Evolutionary conservation across 53 echinoderm and acorn worm genomes (phyloP).

Genomic region (Glandiceps talaboti): DNA sequence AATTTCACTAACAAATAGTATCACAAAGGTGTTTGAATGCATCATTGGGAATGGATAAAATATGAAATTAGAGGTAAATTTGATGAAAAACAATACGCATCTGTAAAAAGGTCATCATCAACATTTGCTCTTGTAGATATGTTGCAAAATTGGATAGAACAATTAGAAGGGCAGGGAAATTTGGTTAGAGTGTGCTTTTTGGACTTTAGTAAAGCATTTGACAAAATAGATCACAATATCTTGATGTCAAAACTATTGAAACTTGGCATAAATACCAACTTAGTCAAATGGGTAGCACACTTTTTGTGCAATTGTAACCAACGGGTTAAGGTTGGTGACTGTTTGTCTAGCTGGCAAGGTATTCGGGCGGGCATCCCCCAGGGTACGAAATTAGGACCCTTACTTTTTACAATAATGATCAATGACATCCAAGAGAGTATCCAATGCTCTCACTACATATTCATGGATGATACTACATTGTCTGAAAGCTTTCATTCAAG

Average conservation of each 20-base stretch:
- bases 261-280: background rate
- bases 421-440: background rate
- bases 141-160: background rate
- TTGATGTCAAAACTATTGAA: background rate
- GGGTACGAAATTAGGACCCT: background rate
- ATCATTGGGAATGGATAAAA: background rate
- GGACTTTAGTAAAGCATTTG: background rate
- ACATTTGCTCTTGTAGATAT: background rate
- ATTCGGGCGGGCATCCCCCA: background rate
- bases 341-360: constrained; percentile 1
- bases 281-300: background rate
- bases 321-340: constrained; percentile 1
- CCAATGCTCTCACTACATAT: background rate
- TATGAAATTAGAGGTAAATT: background rate
- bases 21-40: background rate
- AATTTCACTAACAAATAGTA: background rate
- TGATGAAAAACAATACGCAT: background rate
- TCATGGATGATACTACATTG: background rate
- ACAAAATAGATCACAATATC: background rate
- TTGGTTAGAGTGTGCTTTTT: background rate
- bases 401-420: background rate
- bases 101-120: background rate
- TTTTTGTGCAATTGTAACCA: background rate
- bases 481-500: background rate
- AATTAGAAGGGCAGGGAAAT: background rate